Conservation (phyloP, 1,140 invertebrate species). For the Drosophila ercepeae region DNA sequence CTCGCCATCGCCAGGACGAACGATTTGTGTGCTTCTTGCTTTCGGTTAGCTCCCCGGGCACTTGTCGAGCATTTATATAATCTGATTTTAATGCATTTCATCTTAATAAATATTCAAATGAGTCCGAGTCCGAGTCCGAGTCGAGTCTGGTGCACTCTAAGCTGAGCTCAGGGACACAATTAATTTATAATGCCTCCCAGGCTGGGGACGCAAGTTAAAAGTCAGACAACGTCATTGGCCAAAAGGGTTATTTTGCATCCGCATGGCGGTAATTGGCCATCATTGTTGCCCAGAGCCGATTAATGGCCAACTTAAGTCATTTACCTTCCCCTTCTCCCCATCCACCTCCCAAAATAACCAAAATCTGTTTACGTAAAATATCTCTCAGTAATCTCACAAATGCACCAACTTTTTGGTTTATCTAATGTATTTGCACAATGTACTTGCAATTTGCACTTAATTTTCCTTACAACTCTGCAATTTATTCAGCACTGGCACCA, state of each 20-base stretch:
- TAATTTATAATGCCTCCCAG: conserved; percentile 53
- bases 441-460: conserved; percentile 57
- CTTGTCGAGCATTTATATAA: conserved; percentile 69
- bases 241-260: conserved; percentile 2
- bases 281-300: conserved; percentile 62
- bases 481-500: conserved; percentile 75
- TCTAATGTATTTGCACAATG: conserved; percentile 1
- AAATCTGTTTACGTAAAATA: conserved; percentile 37
- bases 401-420: background rate
- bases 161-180: conserved; percentile 22
- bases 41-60: conserved; percentile 30
- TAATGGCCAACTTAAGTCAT: conserved; percentile 51
- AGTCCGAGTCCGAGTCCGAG: conserved; percentile 3
- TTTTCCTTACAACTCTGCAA: conserved; percentile 49
- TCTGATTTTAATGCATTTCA: conserved; percentile 66
- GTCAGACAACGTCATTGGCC: conserved; percentile 17
- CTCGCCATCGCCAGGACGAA: background rate
- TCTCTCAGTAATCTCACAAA: background rate
- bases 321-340: conserved; percentile 27
- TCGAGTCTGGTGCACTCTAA: background rate
- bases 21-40: conserved; percentile 7
- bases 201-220: conserved; percentile 48
- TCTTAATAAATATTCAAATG: conserved; percentile 70
- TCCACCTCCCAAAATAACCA: conserved; percentile 6
- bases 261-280: conserved; percentile 30